Conservation (phyloP, 2,797 vertebrate species). For the Columba guinea region DNA sequence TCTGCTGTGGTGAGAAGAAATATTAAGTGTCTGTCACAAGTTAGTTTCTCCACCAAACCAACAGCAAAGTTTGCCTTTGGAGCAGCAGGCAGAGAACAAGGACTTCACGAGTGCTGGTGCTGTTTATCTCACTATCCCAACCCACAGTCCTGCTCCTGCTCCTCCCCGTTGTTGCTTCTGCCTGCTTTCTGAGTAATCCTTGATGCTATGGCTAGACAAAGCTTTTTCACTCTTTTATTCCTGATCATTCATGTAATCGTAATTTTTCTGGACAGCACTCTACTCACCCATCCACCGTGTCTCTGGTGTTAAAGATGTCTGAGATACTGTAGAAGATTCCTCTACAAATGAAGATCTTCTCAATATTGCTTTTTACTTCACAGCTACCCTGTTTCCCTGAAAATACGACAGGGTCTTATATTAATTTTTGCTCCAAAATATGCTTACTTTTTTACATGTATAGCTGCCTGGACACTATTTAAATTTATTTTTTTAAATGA, state of each 20-base stretch:
- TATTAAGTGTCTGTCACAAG: neutral
- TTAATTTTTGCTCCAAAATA: too few species aligned
- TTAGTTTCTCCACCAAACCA: neutral
- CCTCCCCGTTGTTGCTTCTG: neutral
- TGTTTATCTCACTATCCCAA: neutral
- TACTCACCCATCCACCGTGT: neutral
- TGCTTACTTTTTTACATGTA: too few species aligned
- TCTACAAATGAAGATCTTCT: neutral
- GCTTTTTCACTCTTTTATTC: neutral
- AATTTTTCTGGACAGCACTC: neutral
- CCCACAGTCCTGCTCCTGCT: neutral
- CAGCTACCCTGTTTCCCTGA: neutral
- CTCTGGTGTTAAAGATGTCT: neutral
- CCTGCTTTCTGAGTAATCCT: neutral
- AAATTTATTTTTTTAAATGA: too few species aligned
- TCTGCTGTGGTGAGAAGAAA: neutral
- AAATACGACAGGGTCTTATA: too few species aligned
- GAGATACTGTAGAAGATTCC: neutral
- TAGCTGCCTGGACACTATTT: too few species aligned
- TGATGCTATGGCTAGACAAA: neutral
- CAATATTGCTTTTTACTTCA: neutral
- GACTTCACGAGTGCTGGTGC: neutral
- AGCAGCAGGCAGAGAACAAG: neutral
- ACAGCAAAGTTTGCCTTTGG: neutral
- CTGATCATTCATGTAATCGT: neutral